A percentile compares a stretch with the other conserved stretches of the same genome.
Conservation (phyloP, 2,113 vertebrate genomes). For the Genyomyrus donnyi region DNA sequence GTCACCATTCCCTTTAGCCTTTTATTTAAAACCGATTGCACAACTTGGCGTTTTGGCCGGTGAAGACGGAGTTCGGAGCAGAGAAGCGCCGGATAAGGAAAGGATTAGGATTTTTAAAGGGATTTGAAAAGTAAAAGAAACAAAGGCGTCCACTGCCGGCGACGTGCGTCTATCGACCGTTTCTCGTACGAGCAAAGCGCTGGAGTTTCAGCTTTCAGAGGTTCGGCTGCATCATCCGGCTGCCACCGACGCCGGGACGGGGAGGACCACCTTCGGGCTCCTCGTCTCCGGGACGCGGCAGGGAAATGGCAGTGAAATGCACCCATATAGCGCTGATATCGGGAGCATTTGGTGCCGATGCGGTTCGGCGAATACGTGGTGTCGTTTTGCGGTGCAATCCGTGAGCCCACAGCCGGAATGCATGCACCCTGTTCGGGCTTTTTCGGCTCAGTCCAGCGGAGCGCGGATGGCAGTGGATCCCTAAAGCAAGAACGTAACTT, state of each 20-base stretch:
- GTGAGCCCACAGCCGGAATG: neutral
- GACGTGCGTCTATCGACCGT: neutral
- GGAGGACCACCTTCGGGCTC: neutral
- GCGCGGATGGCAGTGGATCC: neutral
- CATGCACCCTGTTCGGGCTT: neutral
- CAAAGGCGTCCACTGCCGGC: slow-evolving; percentile 21
- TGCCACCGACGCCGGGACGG: neutral
- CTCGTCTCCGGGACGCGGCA: neutral
- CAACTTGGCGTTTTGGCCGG: neutral
- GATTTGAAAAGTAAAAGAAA: neutral
- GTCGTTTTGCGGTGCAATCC: neutral
- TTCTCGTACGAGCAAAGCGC: neutral
- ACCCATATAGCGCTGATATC: neutral
- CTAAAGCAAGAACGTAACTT: neutral
- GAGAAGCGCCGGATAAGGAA: neutral
- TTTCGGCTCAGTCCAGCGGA: neutral
- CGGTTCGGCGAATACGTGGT: neutral
- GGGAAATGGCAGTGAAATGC: neutral
- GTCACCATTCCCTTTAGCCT: neutral
- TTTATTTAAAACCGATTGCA: neutral
- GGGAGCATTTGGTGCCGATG: neutral
- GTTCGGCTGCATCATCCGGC: neutral
- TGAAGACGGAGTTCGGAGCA: neutral
- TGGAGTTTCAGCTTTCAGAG: neutral
- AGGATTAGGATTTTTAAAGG: neutral